A percentile compares a stretch with the other conserved stretches of the same genome.
Evolutionary conservation across 2,888 invertebrate species (phyloP).

Genomic region (Apotomis capreana): DNA sequence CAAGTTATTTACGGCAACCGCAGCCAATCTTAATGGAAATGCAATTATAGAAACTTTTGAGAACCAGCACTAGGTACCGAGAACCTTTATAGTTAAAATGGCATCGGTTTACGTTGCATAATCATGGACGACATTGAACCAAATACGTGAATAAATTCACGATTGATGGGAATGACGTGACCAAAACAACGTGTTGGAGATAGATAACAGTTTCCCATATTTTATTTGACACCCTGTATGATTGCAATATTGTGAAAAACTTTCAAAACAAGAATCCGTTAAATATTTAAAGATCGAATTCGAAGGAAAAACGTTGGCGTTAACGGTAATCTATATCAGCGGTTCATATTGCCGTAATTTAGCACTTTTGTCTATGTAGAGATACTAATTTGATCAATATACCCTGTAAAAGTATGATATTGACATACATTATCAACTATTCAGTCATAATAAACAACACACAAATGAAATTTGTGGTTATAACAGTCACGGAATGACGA

Average conservation of each 20-base stretch:
- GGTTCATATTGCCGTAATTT: slow-evolving; percentile 25
- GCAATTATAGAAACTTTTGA: background rate
- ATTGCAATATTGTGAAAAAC: slow-evolving; percentile 41
- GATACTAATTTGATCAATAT: background rate
- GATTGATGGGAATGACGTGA: slow-evolving; percentile 30
- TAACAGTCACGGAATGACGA: slow-evolving; percentile 63
- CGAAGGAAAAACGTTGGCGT: slow-evolving; percentile 78
- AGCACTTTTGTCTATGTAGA: slow-evolving; percentile 1
- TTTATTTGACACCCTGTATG: slow-evolving; percentile 6
- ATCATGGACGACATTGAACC: slow-evolving; percentile 53
- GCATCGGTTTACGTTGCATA: slow-evolving; percentile 50
- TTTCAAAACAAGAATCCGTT: slow-evolving; percentile 77
- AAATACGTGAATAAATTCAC: slow-evolving; percentile 40
- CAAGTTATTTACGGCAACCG: background rate
- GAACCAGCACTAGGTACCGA: background rate
- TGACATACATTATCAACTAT: background rate
- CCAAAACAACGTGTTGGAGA: slow-evolving; percentile 25
- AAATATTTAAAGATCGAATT: slow-evolving; percentile 80
- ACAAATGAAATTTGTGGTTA: slow-evolving; percentile 58
- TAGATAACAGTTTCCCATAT: slow-evolving; percentile 11
- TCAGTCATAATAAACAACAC: slow-evolving; percentile 12
- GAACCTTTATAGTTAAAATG: slow-evolving; percentile 24
- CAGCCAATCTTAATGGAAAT: slow-evolving; percentile 18
- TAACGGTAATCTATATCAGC: slow-evolving; percentile 54
- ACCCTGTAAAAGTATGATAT: background rate